Base-by-base conservation (phyloP, 2,113 vertebrate species). In the Vicugna pacos region DNA sequence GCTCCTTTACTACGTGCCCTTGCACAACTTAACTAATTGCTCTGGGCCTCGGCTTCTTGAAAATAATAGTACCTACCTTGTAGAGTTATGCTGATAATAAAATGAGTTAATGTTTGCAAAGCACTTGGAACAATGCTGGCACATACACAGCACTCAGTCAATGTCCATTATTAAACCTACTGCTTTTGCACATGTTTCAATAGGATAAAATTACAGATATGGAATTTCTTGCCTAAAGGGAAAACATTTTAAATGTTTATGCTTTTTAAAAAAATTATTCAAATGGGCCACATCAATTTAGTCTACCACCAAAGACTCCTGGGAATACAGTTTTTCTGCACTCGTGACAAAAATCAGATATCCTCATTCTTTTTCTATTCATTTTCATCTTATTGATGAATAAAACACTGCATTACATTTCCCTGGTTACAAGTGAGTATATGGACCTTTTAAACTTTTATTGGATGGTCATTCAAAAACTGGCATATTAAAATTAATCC, bases 401-500 rank as follows among this genome's bases (percentile, higher is more conserved):
- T 89, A 75, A 95, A 89, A 56, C 9, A 56, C 28, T 19, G 30
- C 32, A 6, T 70, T 76, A 8, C 17, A 82, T 75, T 81, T 89
- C 32, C 12, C 67, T 90, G 42, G 17, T 87, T 92, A 22, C 30
- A 95, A 20, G 3, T 58, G 42, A 72, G 26, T 64, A 69, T 60
- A 10, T 88, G 56, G 6, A 90, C 17, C 20, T 84, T 96, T 92
- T 86, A 83, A 95, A 87, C 22, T 90, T 90, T 79, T 75, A 70
- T 75, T n/a, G 5, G 32, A 69, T 89, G 89, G 77, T 82, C 35
- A 42, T 97, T 79, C 58, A 75, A 92, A 77, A 90, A 58, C 62
- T 73, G 24, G 52, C 20, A 92, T 77, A 70, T 95, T 97, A 38
- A 77, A 67, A 95, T 72, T 96, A 92, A 92, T 97, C 56, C 13